These are phyloP conservation scores for Phyllostomus hastatus DNA, from an alignment of 2,113 vertebrate species.

Conservation along the genomic window DNA sequence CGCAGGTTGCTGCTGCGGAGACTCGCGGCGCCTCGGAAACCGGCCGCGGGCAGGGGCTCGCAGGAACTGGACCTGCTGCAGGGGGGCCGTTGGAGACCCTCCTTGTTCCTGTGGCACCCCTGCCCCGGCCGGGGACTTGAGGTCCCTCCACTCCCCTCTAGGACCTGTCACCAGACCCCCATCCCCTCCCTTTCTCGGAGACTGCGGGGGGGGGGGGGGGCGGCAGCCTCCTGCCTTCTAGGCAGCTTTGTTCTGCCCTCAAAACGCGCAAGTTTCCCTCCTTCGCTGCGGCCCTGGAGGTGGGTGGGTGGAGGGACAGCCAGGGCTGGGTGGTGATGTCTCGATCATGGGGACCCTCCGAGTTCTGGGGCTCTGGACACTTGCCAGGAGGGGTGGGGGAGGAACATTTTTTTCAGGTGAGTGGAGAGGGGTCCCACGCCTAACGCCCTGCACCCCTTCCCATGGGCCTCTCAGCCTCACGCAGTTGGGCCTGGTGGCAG, in stretches of 20 bases:
- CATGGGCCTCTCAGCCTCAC: neutral
- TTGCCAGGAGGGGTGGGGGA: neutral
- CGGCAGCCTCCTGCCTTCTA: neutral
- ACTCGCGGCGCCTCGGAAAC: too few relatives aligned
- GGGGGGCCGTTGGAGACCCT: neutral
- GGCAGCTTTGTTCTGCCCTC: neutral
- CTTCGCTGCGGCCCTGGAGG: neutral
- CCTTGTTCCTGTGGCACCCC: neutral
- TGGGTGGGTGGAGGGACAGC: neutral
- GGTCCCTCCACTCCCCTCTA: neutral
- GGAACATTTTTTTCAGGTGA: neutral
- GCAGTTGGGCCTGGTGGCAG: neutral
- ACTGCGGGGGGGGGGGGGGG: neutral
- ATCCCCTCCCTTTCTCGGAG: neutral
- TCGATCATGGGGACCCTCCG: neutral
- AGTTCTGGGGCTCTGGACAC: neutral
- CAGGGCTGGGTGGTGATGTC: neutral
- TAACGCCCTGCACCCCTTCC: too few relatives aligned
- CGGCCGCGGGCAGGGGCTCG: neutral
- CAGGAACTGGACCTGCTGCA: neutral
- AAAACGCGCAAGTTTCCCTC: neutral
- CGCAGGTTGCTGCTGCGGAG: neutral
- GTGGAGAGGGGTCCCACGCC: neutral
- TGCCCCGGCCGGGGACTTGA: neutral
- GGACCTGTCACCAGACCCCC: neutral